These are phyloP conservation scores for Aurelia aurita DNA, from an alignment of 30 jellyfish, hydroid and myxozoan species.

Conservation along the genomic window DNA sequence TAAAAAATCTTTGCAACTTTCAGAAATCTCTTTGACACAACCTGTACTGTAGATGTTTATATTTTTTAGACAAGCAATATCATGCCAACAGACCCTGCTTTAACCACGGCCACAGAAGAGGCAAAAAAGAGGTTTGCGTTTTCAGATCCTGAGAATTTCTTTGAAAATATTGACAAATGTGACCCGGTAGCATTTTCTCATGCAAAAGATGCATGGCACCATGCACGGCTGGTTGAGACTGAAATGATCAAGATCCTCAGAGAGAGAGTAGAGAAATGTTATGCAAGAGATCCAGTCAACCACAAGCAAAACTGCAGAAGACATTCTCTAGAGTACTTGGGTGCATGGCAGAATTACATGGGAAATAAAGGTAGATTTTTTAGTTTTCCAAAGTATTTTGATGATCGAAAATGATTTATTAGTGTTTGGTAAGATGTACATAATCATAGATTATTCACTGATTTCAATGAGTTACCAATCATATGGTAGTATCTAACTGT, in stretches of 20 bases:
- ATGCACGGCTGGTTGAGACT: constrained; percentile 81
- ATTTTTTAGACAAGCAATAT: no score
- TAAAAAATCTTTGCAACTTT: no score
- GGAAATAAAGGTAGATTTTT: constrained; percentile 70
- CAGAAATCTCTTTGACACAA: no score
- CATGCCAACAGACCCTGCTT: constrained; percentile 24
- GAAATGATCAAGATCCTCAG: constrained; percentile 77
- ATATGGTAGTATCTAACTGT: no score
- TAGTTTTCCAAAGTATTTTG: not conserved
- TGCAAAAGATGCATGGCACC: constrained; percentile 69
- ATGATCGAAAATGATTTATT: not conserved
- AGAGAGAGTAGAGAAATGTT: constrained; percentile 75
- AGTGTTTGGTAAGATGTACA: no score
- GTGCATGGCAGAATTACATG: constrained; percentile 80
- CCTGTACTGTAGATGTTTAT: no score
- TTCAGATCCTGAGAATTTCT: constrained; percentile 70
- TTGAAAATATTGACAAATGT: constrained; percentile 72
- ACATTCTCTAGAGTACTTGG: constrained; percentile 68
- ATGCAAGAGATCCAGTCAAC: constrained; percentile 82
- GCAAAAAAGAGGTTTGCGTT: constrained; percentile 48
- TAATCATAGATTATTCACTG: no score
- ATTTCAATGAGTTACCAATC: no score
- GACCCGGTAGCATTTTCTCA: constrained; percentile 75
- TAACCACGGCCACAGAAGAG: constrained; percentile 53
- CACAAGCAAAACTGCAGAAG: constrained; percentile 78